phyloP scores from a whole-genome alignment of 2,888 invertebrate genomes.

The Agrochola lychnidis region DNA sequence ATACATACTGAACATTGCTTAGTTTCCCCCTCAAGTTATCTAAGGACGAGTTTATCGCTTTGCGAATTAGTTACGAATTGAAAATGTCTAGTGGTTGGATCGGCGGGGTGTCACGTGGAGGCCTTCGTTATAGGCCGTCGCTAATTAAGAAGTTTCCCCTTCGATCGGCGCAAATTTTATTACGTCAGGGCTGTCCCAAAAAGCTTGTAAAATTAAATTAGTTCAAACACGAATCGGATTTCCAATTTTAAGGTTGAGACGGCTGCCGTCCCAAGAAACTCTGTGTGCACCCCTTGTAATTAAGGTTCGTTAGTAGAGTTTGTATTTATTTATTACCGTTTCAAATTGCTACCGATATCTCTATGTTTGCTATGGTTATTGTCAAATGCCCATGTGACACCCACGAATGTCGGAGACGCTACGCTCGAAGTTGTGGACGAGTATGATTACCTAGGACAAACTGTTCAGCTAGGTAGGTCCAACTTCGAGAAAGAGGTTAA shows the following conservation, averaged over 20 bases:
- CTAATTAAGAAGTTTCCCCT: slow-evolving; percentile 86
- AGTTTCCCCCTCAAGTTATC: slow-evolving; percentile 58
- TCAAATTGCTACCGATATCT: slow-evolving; percentile 26
- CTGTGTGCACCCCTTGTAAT: slow-evolving; percentile 68
- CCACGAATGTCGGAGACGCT: too few relatives aligned
- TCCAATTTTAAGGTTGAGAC: slow-evolving; percentile 78
- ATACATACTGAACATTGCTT: slow-evolving; percentile 51
- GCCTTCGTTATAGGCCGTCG: slow-evolving; percentile 77
- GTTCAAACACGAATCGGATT: slow-evolving; percentile 79
- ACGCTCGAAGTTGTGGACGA: too few relatives aligned
- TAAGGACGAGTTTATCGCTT: slow-evolving; percentile 67
- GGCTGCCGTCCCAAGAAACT: slow-evolving; percentile 69
- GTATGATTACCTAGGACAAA: too few relatives aligned
- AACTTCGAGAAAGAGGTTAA: too few relatives aligned
- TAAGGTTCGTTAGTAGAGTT: slow-evolving; percentile 67
- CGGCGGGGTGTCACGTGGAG: slow-evolving; percentile 76
- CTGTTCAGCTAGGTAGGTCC: too few relatives aligned
- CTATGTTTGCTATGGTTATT: slow-evolving; percentile 17
- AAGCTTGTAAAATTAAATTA: slow-evolving; percentile 84
- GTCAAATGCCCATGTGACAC: too few relatives aligned
- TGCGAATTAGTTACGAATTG: slow-evolving; percentile 75
- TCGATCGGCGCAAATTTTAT: slow-evolving; percentile 83
- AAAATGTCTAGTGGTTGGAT: slow-evolving; percentile 75
- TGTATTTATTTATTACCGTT: slow-evolving; percentile 55
- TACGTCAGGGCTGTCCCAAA: slow-evolving; percentile 80